A percentile compares a stretch with the other conserved stretches of the same genome.
phyloP scores from a whole-genome alignment of 2,888 invertebrate species.

The Xestia xanthographa region DNA sequence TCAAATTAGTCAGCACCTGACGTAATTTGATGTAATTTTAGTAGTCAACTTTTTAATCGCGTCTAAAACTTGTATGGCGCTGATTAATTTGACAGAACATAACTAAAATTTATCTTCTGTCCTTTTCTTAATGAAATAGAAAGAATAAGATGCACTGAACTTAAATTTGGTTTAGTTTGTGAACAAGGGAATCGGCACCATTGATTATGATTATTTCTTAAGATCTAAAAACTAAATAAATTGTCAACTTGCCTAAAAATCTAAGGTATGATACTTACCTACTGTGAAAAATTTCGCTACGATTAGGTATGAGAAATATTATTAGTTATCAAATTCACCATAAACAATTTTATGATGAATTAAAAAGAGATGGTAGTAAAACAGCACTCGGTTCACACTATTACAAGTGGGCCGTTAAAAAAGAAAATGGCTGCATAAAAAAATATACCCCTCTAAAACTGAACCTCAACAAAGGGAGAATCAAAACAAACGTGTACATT shows the following conservation, averaged over 20 bases:
- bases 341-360: constrained; percentile 31
- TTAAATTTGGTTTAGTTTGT: too few relatives aligned
- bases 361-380: constrained; percentile 10
- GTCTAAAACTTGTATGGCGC: too few relatives aligned
- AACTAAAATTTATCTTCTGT: too few relatives aligned
- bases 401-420: constrained; percentile 17
- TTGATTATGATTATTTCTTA: not conserved
- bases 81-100: too few relatives aligned
- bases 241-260: not conserved
- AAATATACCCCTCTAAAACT: constrained; percentile 11
- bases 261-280: not conserved
- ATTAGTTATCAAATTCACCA: constrained; percentile 12
- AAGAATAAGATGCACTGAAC: too few relatives aligned
- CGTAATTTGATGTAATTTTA: too few relatives aligned
- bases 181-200: too few relatives aligned
- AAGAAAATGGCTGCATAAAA: constrained; percentile 19
- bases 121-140: too few relatives aligned
- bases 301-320: not conserved
- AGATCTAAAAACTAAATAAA: not conserved
- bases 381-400: not conserved
- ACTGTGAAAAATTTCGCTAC: not conserved
- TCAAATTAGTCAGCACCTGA: too few relatives aligned
- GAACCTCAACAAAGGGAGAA: constrained; percentile 43
- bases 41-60: too few relatives aligned
- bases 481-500: constrained; percentile 16